Conservation (phyloP, 1,140 invertebrate species). For the Philopotamus ludificatus region DNA sequence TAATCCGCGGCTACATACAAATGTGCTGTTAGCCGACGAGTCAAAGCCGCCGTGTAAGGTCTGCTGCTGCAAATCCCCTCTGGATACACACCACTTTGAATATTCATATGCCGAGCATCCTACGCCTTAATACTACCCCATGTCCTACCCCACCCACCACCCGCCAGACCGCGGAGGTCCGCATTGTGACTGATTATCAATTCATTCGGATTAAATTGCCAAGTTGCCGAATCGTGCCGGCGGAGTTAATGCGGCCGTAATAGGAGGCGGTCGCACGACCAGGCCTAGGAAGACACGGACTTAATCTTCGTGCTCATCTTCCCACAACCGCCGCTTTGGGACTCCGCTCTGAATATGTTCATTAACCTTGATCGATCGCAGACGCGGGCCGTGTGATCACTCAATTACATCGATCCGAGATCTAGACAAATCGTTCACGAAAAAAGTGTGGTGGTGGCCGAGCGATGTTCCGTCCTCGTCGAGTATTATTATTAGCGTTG, state of each 20-base stretch:
- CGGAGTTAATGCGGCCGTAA: constrained; percentile 10
- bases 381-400: no score
- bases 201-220: constrained; percentile 35
- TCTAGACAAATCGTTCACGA: no score
- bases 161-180: constrained; percentile 12
- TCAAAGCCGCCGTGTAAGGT: no score
- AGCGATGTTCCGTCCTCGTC: no score
- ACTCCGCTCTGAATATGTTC: no score
- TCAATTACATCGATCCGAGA: no score
- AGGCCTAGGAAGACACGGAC: constrained; percentile 1
- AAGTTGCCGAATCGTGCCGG: constrained; percentile 25
- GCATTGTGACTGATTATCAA: constrained; percentile 31
- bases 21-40: no score
- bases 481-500: no score
- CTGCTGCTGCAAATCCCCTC: constrained; percentile 5
- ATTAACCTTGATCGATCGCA: no score
- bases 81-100: constrained; percentile 9
- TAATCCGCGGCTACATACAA: no score
- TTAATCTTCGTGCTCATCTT: background rate
- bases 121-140: background rate
- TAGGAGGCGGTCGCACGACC: constrained; percentile 16
- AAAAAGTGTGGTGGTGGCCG: no score
- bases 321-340: background rate
- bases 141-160: background rate
- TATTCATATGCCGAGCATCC: constrained; percentile 20